Percentiles rank a stretch among this genome's conserved stretches.
These are phyloP conservation scores for Brachionus paranguensis DNA, from an alignment of 1,140 invertebrate species.

Conservation along the genomic window DNA sequence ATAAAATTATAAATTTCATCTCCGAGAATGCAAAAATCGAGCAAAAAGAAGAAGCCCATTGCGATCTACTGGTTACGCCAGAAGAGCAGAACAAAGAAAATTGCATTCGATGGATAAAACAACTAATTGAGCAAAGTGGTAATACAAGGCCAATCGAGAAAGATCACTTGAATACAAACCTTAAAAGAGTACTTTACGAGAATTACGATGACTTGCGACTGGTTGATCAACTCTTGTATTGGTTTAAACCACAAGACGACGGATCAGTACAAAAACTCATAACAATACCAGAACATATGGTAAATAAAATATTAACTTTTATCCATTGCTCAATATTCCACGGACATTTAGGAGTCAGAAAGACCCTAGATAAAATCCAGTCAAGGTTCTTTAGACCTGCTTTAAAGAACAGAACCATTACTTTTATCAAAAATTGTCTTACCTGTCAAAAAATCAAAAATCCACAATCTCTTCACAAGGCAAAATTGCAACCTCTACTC, in stretches of 20 bases:
- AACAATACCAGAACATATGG: background rate
- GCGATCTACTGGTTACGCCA: background rate
- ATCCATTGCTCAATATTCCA: background rate
- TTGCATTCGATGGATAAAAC: background rate
- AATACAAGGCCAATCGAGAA: background rate
- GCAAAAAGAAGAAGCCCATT: background rate
- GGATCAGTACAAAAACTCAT: background rate
- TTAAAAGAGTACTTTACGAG: background rate
- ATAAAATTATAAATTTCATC: background rate
- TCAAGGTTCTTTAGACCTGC: constrained; percentile 3
- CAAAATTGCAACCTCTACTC: background rate
- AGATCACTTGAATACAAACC: background rate
- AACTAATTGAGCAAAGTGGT: background rate
- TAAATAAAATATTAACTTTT: background rate
- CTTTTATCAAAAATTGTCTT: background rate
- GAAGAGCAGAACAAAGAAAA: background rate
- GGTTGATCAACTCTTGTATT: background rate
- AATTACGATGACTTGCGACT: background rate
- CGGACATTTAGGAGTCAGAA: constrained; percentile 11
- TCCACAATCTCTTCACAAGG: background rate
- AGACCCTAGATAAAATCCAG: background rate
- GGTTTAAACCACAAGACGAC: background rate
- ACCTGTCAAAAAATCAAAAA: constrained; percentile 31
- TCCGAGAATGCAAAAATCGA: background rate
- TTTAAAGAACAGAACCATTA: background rate